These are phyloP conservation scores for Sinohyriopsis cumingii DNA, from an alignment of 2,888 invertebrate species.

Conservation along the genomic window DNA sequence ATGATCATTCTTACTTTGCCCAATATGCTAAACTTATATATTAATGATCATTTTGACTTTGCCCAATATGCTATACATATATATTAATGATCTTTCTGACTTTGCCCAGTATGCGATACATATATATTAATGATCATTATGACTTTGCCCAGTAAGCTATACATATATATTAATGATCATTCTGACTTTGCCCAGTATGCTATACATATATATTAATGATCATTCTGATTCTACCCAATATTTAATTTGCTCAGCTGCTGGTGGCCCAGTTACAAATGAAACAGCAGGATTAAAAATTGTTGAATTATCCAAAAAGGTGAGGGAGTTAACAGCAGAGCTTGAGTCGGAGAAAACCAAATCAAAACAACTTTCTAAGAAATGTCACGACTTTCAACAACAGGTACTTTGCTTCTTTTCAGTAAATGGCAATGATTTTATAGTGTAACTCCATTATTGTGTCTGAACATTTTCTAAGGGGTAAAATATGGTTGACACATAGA, in stretches of 20 bases:
- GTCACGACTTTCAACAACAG: slow-evolving; percentile 65
- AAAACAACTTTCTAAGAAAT: slow-evolving; percentile 64
- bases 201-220: too few species aligned
- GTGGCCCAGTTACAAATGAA: slow-evolving; percentile 61
- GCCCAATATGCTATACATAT: too few species aligned
- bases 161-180: too few species aligned
- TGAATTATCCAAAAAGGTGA: slow-evolving; percentile 70
- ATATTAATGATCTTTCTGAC: too few species aligned
- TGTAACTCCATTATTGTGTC: not conserved
- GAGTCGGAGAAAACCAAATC: slow-evolving; percentile 68
- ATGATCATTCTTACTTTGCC: too few species aligned
- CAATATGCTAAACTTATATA: too few species aligned
- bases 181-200: too few species aligned
- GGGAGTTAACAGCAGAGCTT: slow-evolving; percentile 70
- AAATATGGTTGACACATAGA: not conserved
- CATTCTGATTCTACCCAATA: not conserved
- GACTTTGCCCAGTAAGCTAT: too few species aligned
- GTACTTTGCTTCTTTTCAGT: slow-evolving; percentile 32
- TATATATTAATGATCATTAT: too few species aligned
- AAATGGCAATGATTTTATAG: not conserved
- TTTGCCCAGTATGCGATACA: too few species aligned
- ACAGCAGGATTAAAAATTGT: slow-evolving; percentile 71
- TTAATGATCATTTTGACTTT: too few species aligned
- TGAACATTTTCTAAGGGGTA: not conserved
- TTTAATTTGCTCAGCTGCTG: slow-evolving; percentile 28